These are phyloP conservation scores for Daphoenositta chrysoptera DNA, from an alignment of 2,113 vertebrate genomes.

Conservation along the genomic window DNA sequence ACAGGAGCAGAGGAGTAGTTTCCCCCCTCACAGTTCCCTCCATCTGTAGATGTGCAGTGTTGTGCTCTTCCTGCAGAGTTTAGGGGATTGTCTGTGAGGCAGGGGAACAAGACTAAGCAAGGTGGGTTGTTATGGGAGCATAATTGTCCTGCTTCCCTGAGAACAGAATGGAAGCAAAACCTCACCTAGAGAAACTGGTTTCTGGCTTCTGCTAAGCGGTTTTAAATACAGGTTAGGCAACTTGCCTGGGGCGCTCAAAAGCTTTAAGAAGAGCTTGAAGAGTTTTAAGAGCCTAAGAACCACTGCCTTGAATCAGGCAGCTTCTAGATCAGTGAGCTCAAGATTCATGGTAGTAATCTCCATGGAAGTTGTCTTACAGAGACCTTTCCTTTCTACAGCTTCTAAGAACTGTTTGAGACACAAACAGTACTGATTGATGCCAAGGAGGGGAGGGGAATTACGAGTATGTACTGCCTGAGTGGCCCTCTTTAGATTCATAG, in stretches of 20 bases:
- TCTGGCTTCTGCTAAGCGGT: background rate
- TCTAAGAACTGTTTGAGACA: background rate
- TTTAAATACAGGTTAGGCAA: background rate
- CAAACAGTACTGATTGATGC: background rate
- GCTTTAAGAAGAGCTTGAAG: background rate
- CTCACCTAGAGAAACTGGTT: background rate
- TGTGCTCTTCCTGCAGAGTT: background rate
- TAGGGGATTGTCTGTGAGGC: background rate
- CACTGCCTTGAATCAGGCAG: background rate
- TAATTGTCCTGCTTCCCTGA: background rate
- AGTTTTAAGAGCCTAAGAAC: background rate
- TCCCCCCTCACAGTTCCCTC: background rate
- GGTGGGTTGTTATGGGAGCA: background rate
- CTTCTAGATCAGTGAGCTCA: background rate
- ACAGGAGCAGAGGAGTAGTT: background rate
- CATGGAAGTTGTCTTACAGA: accelerated
- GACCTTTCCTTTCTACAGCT: background rate
- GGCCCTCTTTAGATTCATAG: background rate
- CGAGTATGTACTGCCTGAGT: background rate
- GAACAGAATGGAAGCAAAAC: background rate
- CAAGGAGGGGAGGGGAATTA: background rate
- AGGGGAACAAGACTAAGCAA: background rate
- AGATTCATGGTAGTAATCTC: background rate
- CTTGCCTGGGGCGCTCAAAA: background rate
- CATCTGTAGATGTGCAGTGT: background rate